Percentiles rank a stretch among this genome's conserved stretches.
These are phyloP conservation scores for Blastobasis adustella DNA, from an alignment of 2,888 invertebrate genomes.

Conservation along the genomic window DNA sequence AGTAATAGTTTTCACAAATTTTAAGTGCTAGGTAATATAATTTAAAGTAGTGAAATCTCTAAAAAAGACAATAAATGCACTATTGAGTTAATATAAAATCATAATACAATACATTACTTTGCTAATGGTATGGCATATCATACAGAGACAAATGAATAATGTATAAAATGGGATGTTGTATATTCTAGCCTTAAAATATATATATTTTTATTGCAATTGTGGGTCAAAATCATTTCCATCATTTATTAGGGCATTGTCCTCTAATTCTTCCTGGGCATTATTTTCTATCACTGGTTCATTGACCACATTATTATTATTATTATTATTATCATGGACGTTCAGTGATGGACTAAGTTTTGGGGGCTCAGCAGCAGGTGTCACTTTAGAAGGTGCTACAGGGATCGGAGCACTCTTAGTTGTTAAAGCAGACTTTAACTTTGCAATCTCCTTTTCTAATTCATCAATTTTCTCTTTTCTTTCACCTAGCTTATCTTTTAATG, in stretches of 20 bases:
- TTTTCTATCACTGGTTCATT: conserved; percentile 60
- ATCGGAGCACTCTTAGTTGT: conserved; percentile 52
- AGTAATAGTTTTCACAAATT: no score
- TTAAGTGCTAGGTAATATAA: no score
- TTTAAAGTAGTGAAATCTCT: no score
- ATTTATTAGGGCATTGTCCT: conserved; percentile 55
- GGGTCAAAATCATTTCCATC: conserved; percentile 58
- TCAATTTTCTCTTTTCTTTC: conserved; percentile 57
- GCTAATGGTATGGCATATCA: no score
- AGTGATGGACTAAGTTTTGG: conserved; percentile 54
- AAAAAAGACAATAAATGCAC: no score
- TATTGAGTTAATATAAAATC: no score
- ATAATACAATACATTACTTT: no score
- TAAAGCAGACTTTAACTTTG: conserved; percentile 43
- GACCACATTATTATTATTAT: conserved; percentile 38
- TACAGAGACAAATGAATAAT: no score
- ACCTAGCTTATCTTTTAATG: conserved; percentile 46
- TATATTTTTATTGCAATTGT: conserved; percentile 29
- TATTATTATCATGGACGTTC: conserved; percentile 15
- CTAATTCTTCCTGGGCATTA: conserved; percentile 68
- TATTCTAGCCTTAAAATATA: no score
- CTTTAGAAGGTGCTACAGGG: conserved; percentile 39
- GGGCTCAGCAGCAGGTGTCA: conserved; percentile 56
- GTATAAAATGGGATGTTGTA: no score
- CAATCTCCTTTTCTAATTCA: conserved; percentile 55